phyloP scores from a whole-genome alignment of 2,797 vertebrate genomes.

The Lutjanus campechanus region DNA sequence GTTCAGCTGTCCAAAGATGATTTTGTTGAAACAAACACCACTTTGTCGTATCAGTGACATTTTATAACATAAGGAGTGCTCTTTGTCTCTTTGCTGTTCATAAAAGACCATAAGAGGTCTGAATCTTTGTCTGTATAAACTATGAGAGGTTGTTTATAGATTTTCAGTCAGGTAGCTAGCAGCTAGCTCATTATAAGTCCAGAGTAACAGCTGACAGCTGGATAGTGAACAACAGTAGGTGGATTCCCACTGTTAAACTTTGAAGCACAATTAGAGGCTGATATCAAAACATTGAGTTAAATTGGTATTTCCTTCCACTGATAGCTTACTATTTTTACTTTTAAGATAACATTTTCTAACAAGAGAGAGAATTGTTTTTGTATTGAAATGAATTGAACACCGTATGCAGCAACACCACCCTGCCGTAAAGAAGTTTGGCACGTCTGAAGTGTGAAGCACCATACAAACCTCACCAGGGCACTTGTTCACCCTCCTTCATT shows the following conservation, averaged over 20 bases:
- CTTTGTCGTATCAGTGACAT: not conserved
- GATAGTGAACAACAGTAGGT: no score
- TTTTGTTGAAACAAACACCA: not conserved
- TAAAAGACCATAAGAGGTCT: not conserved
- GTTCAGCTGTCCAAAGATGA: not conserved
- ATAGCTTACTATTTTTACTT: no score
- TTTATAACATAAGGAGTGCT: not conserved
- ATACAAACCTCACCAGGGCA: slow-evolving; percentile 31
- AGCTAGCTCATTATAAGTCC: not conserved
- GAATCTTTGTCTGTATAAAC: no score
- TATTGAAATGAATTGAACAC: not conserved
- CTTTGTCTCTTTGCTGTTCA: not conserved
- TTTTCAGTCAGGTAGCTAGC: not conserved
- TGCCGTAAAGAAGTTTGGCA: not conserved
- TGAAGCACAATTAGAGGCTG: not conserved
- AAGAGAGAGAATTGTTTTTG: no score
- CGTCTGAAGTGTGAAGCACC: not conserved
- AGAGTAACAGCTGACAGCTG: not conserved
- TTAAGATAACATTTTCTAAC: not conserved
- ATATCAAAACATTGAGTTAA: not conserved
- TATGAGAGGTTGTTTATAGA: no score
- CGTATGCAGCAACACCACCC: not conserved
- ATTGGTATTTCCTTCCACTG: not conserved
- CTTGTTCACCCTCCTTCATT: slow-evolving; percentile 25
- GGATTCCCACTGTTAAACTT: not conserved